phyloP scores from a whole-genome alignment of 2,888 invertebrate species.

The Hemaris fuciformis region DNA sequence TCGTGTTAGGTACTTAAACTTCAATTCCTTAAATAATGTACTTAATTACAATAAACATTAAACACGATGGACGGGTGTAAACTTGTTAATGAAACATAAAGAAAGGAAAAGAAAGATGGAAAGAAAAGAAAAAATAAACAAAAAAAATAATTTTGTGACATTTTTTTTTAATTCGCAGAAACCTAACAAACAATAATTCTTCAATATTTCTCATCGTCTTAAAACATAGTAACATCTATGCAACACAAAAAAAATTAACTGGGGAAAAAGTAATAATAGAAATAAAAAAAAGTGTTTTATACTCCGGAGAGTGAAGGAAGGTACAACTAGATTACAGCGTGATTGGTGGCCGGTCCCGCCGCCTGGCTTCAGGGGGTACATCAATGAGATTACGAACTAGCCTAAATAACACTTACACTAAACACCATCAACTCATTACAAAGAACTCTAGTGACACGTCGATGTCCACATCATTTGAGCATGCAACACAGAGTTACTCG shows the following conservation, averaged over 20 bases:
- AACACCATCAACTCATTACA: slow-evolving; percentile 57
- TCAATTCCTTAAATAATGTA: slow-evolving; percentile 74
- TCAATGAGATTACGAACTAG: slow-evolving; percentile 76
- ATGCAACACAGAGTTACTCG: slow-evolving; percentile 51
- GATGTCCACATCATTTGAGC: slow-evolving; percentile 50
- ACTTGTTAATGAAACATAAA: slow-evolving; percentile 68
- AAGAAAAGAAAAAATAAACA: slow-evolving; percentile 63
- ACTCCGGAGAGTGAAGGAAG: slow-evolving; percentile 79
- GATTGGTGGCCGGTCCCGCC: slow-evolving; percentile 66
- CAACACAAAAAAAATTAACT: slow-evolving; percentile 80
- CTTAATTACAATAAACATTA: slow-evolving; percentile 76
- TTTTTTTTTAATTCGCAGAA: slow-evolving; percentile 81
- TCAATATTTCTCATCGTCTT: slow-evolving; percentile 72
- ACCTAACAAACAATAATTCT: slow-evolving; percentile 82
- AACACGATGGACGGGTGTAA: slow-evolving; percentile 80
- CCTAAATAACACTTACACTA: slow-evolving; percentile 72
- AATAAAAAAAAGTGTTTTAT: slow-evolving; percentile 75
- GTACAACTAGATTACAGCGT: slow-evolving; percentile 76
- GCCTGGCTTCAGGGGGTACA: slow-evolving; percentile 67
- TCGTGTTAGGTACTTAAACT: slow-evolving; percentile 69
- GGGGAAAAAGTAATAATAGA: slow-evolving; percentile 71
- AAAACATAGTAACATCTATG: slow-evolving; percentile 83
- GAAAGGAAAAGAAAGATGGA: slow-evolving; percentile 39
- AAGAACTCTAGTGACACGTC: slow-evolving; percentile 26
- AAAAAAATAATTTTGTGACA: slow-evolving; percentile 77